Percentiles rank a stretch among this genome's conserved stretches.
Evolutionary conservation across 2,797 vertebrate species (phyloP).

Genomic region (Benthosema pterotum): DNA sequence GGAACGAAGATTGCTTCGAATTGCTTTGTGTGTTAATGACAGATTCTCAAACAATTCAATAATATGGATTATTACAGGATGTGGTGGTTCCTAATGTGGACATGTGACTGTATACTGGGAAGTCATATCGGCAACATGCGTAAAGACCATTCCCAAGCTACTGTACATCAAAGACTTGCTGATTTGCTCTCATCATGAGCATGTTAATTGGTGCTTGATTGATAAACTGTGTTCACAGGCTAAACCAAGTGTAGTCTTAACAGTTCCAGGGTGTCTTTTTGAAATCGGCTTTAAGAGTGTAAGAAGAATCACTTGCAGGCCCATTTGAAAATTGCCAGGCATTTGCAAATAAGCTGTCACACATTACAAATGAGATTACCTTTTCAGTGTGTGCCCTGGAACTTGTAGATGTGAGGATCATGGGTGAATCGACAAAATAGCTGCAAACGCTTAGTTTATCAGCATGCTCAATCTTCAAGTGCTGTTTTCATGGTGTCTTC

Average conservation of each 20-base stretch:
- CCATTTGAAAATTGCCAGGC: slow-evolving; percentile 78
- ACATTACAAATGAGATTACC: slow-evolving; percentile 88
- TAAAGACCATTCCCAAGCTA: slow-evolving; percentile 49
- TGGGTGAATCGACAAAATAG: slow-evolving; percentile 72
- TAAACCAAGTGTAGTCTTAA: slow-evolving; percentile 76
- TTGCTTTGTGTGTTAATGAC: neutral
- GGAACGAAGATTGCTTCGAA: too few relatives aligned
- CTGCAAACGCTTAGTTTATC: slow-evolving; percentile 76
- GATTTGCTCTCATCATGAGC: slow-evolving; percentile 65
- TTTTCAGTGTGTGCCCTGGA: slow-evolving; percentile 77
- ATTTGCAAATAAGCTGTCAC: slow-evolving; percentile 85
- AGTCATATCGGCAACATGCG: slow-evolving; percentile 65
- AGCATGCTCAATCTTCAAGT: slow-evolving; percentile 73
- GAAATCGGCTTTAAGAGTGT: slow-evolving; percentile 75
- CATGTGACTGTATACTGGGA: slow-evolving; percentile 38
- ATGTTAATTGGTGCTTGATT: slow-evolving; percentile 82
- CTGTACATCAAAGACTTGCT: slow-evolving; percentile 68
- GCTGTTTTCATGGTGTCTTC: slow-evolving; percentile 73
- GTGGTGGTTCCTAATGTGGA: slow-evolving; percentile 46
- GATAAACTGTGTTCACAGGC: slow-evolving; percentile 77
- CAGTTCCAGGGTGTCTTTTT: slow-evolving; percentile 80
- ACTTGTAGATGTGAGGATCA: slow-evolving; percentile 72
- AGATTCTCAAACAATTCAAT: slow-evolving; percentile 25
- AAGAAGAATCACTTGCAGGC: slow-evolving; percentile 75
- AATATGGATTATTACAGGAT: slow-evolving; percentile 29